These are phyloP conservation scores for Proctacanthus coquilletti DNA, from an alignment of 1,140 invertebrate genomes.

Conservation along the genomic window DNA sequence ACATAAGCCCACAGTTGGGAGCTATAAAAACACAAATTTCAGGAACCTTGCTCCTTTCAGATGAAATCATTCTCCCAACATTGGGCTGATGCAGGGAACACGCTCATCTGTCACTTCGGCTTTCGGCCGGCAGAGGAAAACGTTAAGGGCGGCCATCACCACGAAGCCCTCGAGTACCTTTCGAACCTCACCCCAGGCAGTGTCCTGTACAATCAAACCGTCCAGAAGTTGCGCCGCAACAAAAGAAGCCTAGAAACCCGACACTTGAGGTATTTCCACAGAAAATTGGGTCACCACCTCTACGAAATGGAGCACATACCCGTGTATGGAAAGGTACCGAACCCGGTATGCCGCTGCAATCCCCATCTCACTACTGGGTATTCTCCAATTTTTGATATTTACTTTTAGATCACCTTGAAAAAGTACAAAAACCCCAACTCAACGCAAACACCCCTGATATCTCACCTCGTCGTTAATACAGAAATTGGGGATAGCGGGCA, in stretches of 20 bases:
- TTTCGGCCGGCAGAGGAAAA: neutral
- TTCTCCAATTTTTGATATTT: too few relatives aligned
- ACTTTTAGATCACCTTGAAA: conserved; percentile 22
- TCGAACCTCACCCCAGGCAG: conserved; percentile 4
- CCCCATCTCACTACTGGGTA: too few relatives aligned
- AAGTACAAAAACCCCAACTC: conserved; percentile 6
- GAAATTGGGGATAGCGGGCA: neutral
- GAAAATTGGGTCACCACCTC: neutral
- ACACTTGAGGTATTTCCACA: conserved; percentile 1
- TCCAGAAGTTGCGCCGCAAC: conserved; percentile 1
- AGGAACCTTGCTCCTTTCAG: neutral
- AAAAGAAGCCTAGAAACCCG: neutral
- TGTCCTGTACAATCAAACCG: conserved; percentile 1
- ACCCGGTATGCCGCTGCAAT: neutral
- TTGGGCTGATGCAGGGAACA: conserved; percentile 1
- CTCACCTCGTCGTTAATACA: conserved; percentile 3
- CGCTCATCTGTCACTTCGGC: conserved; percentile 4
- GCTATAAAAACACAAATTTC: neutral
- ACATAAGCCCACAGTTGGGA: neutral
- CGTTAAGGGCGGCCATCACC: neutral
- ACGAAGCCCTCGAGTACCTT: neutral
- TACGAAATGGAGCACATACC: neutral
- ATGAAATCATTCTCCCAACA: neutral
- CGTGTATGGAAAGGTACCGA: conserved; percentile 6
- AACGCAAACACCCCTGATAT: conserved; percentile 1